These are phyloP conservation scores for Willisornis vidua DNA, from an alignment of 2,113 vertebrate species.

Conservation along the genomic window DNA sequence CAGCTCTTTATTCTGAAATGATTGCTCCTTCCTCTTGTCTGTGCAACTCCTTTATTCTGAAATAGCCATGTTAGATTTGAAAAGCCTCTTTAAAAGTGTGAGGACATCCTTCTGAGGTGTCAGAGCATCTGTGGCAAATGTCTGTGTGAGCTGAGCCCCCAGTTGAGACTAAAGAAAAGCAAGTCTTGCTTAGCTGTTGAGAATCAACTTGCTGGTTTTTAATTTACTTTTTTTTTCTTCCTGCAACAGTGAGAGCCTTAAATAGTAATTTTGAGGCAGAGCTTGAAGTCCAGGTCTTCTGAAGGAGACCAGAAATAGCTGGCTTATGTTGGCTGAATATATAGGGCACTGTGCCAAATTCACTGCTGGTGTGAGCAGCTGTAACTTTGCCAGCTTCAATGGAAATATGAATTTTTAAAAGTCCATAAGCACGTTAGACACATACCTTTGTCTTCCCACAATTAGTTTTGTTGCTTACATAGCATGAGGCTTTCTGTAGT, in stretches of 20 bases:
- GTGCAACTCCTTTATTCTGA: slow-evolving; percentile 1
- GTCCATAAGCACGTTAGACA: slow-evolving; percentile 61
- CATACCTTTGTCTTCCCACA: slow-evolving; percentile 63
- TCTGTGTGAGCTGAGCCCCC: not conserved
- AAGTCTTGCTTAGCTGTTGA: slow-evolving; percentile 4
- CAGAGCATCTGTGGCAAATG: not conserved
- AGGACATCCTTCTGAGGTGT: not conserved
- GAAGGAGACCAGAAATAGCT: slow-evolving; percentile 28
- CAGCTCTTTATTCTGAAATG: slow-evolving; percentile 7
- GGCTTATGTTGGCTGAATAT: not conserved
- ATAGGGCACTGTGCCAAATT: not conserved
- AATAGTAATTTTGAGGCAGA: not conserved
- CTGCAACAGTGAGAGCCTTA: not conserved
- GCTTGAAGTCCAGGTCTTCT: slow-evolving; percentile 18
- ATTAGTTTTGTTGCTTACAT: slow-evolving; percentile 61
- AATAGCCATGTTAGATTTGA: not conserved
- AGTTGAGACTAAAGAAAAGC: not conserved
- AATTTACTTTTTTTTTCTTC: not conserved
- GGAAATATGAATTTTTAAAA: slow-evolving; percentile 52
- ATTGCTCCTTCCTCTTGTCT: not conserved
- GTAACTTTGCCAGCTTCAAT: slow-evolving; percentile 38
- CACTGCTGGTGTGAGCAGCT: slow-evolving; percentile 59
- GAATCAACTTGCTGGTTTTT: not conserved
- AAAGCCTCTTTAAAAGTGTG: not conserved
- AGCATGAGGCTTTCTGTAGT: slow-evolving; percentile 47